These are phyloP conservation scores for Lagodon rhomboides DNA, from an alignment of 2,797 vertebrate genomes.

Conservation along the genomic window DNA sequence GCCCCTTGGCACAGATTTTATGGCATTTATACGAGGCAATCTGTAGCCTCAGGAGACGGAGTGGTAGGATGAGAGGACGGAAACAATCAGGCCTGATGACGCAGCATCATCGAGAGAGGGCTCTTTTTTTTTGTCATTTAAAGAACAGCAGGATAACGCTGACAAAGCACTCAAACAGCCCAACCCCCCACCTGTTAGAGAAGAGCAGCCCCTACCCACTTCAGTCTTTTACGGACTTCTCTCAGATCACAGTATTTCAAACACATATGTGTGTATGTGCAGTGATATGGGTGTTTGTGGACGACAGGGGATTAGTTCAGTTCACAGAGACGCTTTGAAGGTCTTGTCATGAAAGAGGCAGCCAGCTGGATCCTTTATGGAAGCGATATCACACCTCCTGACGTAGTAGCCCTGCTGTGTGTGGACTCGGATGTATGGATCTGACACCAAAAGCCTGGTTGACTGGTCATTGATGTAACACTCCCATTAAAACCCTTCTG, in stretches of 20 bases:
- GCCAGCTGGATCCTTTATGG: constrained; percentile 59
- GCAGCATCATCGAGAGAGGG: constrained; percentile 69
- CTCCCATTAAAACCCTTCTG: constrained; percentile 13
- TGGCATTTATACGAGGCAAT: constrained; percentile 48
- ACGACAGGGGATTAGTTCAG: constrained; percentile 54
- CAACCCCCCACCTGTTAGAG: constrained; percentile 49
- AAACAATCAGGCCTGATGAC: constrained; percentile 78
- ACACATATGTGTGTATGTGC: constrained; percentile 26
- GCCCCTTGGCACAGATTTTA: constrained; percentile 43
- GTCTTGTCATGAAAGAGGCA: constrained; percentile 56
- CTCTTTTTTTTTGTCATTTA: constrained; percentile 70
- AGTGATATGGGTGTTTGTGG: constrained; percentile 45
- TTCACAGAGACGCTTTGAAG: constrained; percentile 65
- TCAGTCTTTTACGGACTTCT: constrained; percentile 44
- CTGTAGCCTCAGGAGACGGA: constrained; percentile 60
- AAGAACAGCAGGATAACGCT: constrained; percentile 66
- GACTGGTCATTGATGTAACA: constrained; percentile 19
- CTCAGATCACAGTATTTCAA: constrained; percentile 47
- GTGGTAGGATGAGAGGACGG: constrained; percentile 44
- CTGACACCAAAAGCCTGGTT: constrained; percentile 7
- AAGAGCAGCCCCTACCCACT: constrained; percentile 39
- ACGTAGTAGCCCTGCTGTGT: constrained; percentile 32
- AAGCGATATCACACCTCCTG: constrained; percentile 43
- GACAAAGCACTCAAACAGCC: constrained; percentile 68
- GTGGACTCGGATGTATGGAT: constrained; percentile 38